Evolutionary conservation across 35 echinoderm and acorn worm genomes (phyloP), one percentile per base, ranked within the genome.

Genomic region (Apostichopus japonicus): DNA sequence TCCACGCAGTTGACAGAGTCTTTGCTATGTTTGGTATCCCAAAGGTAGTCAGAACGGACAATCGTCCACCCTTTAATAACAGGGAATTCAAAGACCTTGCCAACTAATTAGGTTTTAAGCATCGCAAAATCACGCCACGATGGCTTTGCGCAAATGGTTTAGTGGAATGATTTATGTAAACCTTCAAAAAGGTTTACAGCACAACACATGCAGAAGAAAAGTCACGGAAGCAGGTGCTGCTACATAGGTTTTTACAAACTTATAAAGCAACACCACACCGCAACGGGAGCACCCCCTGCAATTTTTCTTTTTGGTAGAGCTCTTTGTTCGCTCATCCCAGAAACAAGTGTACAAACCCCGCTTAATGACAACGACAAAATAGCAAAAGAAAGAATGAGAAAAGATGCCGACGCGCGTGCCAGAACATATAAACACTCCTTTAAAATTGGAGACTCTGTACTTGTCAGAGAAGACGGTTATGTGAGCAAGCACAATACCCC

Each of bases 71-170:
- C 0, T 98, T 98, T 65, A 90, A 98, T 52, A 89, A 92, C 11
- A 5, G 13, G 11, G 96, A 98, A 16, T 95, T 98, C 67, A 72
- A 90, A 21, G 19, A 58, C 0, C 95, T 95, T 93, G 79, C 96
- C 8, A 56, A 90, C 1, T 95, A 98, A 59, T 56, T 98, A 5
- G 96, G 96, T 23, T 98, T 98, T 76, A 1, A 79, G 16, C 92
- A 98, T 84, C 84, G 94, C 3, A 91, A 92, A 91, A 56, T 98
- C 5, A 95, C 88, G 5, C 96, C 94, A 3, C 21, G 67, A 77
- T 98, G 96, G 96, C 94, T 92, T 0, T 86, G 95, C 72, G 96
- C 94, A 62, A 98, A 98, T 73, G 95, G 96, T 13, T 80, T 95
- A 54, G 91, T 92, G 7, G 93, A 97, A 73, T 59, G 93, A 10